Percentiles rank a stretch among this genome's conserved stretches.
Conservation (phyloP, 1,140 invertebrate genomes). For the Diachasmimorpha longicaudata region DNA sequence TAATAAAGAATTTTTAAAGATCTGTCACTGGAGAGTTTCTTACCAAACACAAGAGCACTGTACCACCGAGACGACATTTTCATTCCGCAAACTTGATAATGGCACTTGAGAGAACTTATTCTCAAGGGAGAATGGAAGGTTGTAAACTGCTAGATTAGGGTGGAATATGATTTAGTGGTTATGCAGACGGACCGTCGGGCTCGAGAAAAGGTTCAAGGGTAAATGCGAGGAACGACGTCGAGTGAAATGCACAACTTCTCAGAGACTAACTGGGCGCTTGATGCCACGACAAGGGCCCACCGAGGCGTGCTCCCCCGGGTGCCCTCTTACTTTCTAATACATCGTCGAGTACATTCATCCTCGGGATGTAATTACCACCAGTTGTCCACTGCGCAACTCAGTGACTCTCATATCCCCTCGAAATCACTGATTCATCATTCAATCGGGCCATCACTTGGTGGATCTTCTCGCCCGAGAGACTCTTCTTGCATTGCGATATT, state of each 20-base stretch:
- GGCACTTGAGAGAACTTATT: not conserved
- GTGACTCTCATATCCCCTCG: constrained; percentile 35
- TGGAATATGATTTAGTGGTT: not conserved
- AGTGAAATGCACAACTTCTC: constrained; percentile 44
- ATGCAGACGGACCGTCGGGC: not conserved
- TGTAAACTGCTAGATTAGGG: not conserved
- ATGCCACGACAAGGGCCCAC: not conserved
- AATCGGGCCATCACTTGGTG: not conserved
- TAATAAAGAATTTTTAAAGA: not conserved
- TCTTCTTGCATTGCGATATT: no score
- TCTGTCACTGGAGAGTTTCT: not conserved
- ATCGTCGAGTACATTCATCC: constrained; percentile 35
- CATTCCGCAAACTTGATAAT: not conserved
- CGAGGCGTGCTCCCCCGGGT: constrained; percentile 19
- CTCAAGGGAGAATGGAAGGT: not conserved
- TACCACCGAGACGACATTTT: not conserved
- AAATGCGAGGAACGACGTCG: not conserved
- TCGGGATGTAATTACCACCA: constrained; percentile 48
- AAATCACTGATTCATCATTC: not conserved
- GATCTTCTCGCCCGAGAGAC: not conserved
- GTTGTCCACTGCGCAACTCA: constrained; percentile 40
- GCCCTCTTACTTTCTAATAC: constrained; percentile 33
- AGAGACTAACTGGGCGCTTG: constrained; percentile 46
- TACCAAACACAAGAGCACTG: constrained; percentile 5
- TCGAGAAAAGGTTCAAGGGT: constrained; percentile 14